Evolutionary conservation across 2,797 vertebrate species (phyloP).

Genomic region (Taenioides sp.): DNA sequence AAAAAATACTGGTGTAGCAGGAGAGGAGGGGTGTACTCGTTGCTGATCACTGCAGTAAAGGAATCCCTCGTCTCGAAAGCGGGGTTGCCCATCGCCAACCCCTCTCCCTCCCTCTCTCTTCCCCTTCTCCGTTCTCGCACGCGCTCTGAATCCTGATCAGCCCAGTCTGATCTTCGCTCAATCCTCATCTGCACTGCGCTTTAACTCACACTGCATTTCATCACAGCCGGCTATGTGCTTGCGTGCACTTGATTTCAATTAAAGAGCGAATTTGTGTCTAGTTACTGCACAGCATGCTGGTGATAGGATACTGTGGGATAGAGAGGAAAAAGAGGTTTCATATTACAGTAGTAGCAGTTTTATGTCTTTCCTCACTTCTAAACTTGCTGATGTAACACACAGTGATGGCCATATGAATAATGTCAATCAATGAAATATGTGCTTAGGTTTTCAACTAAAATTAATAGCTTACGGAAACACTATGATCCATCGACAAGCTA

Average conservation of each 20-base stretch:
- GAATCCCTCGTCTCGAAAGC: conserved; percentile 79
- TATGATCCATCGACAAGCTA: conserved; percentile 1
- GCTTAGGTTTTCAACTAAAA: not conserved
- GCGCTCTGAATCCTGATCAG: conserved; percentile 58
- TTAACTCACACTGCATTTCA: conserved; percentile 50
- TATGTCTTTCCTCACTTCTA: not conserved
- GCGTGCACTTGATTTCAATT: conserved; percentile 30
- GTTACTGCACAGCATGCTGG: conserved; percentile 8
- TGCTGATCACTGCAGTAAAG: conserved; percentile 83
- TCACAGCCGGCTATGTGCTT: conserved; percentile 7
- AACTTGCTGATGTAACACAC: not conserved
- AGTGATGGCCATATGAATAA: not conserved
- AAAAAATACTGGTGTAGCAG: not conserved
- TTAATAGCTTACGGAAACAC: not conserved
- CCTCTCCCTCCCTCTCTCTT: conserved; percentile 16
- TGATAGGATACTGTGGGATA: conserved; percentile 2
- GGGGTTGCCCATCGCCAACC: conserved; percentile 73
- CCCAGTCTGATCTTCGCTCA: conserved; percentile 60
- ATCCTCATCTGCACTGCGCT: conserved; percentile 72
- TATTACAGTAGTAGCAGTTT: not conserved
- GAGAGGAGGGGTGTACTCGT: not conserved
- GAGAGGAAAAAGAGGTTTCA: conserved; percentile 16
- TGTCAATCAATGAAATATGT: conserved; percentile 1
- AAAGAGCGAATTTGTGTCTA: conserved; percentile 7
- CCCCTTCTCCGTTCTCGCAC: conserved; percentile 25